Evolutionary conservation across 2,888 invertebrate species (phyloP), one percentile per base, ranked within the genome.

Genomic region (Eristalis intricaria): DNA sequence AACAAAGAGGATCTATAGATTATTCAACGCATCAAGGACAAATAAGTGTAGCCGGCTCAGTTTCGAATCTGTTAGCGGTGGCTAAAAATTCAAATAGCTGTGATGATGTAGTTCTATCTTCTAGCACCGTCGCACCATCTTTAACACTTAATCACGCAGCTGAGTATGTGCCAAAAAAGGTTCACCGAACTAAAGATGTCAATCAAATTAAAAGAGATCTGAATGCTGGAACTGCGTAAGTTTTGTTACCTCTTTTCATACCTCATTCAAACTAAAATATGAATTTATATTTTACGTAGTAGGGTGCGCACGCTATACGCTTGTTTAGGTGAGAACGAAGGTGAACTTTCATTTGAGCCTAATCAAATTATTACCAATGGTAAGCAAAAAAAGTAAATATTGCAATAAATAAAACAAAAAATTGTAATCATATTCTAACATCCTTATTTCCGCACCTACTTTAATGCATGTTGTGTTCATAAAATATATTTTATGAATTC

Each of bases 361-460:
- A 99, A 99, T 95, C 98, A 99, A 95, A 98, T 99, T 91, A 98
- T 99, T 91, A 97, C 97, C 88, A 97, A 99, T 95, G 98, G 99
- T 98, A 94, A 91, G 90, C 90, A 50, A 50, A n/a, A 50, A 19
- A 50, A 35, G 11, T 38, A 13, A 11, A 38, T 38, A 13, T 38
- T 38, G 2, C 38, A 38, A 38, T 13, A 38, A 13, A 4, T 40
- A 40, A n/a, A n/a, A n/a, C n/a, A n/a, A n/a, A n/a, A n/a, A n/a
- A n/a, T n/a, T 15, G 7, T 40, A 13, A 40, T 15, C 40, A 13
- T 32, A 2, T 32, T 2, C 2, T 1, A 38, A 1, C 11, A 13
- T 38, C 13, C 38, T 32, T 32, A 13, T 38, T 11, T 1, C 1
- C 1, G 11, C 11, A 2, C 11, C 10, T 38, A 11, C 35, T 4